Base-by-base conservation (phyloP, 2,113 vertebrate genomes). In the Menura novaehollandiae region DNA sequence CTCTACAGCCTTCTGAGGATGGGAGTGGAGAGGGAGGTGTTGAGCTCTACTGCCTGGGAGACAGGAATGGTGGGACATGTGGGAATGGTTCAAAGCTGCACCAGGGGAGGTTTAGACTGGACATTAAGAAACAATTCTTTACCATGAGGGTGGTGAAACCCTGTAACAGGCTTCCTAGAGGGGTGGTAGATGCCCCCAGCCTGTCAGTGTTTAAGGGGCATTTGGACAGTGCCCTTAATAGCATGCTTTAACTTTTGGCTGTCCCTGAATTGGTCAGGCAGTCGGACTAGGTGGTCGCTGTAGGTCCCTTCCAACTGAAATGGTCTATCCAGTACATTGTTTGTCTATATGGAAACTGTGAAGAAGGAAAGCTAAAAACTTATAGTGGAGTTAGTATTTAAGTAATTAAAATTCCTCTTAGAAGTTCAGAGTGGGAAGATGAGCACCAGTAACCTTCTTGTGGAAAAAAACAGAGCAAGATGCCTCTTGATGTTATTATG, bases 171-270 rank as follows among this genome's bases (percentile, higher is more conserved):
- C 21, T 59, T 67, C 17, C 21, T 22, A 33, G 37, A 52, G 53
- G 1, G 6, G 32, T 51, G 44, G 4, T 1, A 3, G 6, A 32
- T 32, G 32, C 14, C 1, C 16, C 35, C 26, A 43, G 62, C 13
- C 32, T 76, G 35, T 58, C 72, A 76, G 9, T 43, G 22, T 60
- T 77, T 60, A 76, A 32, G 22, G 2, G 27, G 10, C 12, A n/a
- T 66, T 66, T 66, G 43, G 37, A 37, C 22, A 23, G 18, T 86
- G 46, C 11, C 37, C 16, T 35, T 15, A 52, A 69, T 14, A 77
- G 27, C 33, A 24, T 24, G 12, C 33, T 60, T 69, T 15, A 60
- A n/a, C 22, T 87, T 60, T 33, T 60, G 55, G 28, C 78, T 7
- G 62, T 3, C n/a, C 28, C 64, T 78, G 47, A 53, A 53, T 0